Percentiles rank a stretch among this genome's conserved stretches.
Conservation (phyloP, 2,113 vertebrate species). For the Urocynchramus pylzowi region DNA sequence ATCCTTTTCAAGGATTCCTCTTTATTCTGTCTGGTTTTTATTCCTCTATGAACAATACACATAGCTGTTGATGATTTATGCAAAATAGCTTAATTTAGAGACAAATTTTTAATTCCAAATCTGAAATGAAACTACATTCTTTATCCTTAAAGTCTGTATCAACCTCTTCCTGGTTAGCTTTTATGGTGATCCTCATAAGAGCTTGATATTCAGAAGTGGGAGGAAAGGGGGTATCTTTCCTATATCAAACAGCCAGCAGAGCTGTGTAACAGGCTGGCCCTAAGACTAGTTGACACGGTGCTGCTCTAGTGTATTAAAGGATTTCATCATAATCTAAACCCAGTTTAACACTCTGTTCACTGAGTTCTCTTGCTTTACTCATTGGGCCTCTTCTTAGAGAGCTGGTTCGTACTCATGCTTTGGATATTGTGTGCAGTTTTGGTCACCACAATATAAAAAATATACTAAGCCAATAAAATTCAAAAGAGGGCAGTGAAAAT, state of each 20-base stretch:
- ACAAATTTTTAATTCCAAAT: neutral
- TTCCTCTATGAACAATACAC: neutral
- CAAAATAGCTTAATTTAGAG: neutral
- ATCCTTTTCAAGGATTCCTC: neutral
- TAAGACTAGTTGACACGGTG: neutral
- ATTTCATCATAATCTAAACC: neutral
- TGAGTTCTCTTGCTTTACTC: neutral
- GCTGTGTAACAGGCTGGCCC: neutral
- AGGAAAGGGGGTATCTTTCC: neutral
- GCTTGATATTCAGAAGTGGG: neutral
- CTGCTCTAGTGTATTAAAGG: neutral
- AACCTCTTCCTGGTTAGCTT: neutral
- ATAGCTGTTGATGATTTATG: neutral
- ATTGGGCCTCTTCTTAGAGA: neutral
- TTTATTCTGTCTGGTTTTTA: neutral
- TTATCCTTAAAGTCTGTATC: neutral
- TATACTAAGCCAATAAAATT: neutral
- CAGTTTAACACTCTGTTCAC: neutral
- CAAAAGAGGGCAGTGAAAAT: neutral
- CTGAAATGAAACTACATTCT: neutral
- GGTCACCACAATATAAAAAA: neutral
- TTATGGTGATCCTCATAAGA: neutral
- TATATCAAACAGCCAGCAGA: neutral
- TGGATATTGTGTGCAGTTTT: neutral
- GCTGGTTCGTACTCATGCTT: neutral